These are phyloP conservation scores for Amiota communis DNA, from an alignment of 2,888 invertebrate species.

Conservation along the genomic window DNA sequence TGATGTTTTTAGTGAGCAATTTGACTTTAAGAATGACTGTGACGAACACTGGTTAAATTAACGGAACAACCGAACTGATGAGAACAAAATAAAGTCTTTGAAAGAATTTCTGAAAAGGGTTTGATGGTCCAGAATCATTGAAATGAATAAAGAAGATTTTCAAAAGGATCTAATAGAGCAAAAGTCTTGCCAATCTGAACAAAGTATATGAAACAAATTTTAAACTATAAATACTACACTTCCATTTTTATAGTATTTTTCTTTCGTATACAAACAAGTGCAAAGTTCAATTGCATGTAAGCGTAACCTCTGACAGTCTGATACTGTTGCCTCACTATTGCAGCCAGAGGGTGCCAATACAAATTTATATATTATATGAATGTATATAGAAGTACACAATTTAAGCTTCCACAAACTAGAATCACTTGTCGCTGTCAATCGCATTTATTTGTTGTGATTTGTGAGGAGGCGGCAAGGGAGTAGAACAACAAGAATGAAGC, in stretches of 20 bases:
- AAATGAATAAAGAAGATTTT: no score
- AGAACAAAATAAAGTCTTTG: no score
- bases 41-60: no score
- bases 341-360: not conserved
- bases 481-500: not conserved
- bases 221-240: no score
- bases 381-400: not conserved
- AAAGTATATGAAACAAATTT: not conserved
- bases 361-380: not conserved
- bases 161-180: no score
- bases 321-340: not conserved
- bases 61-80: no score
- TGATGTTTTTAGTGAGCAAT: no score
- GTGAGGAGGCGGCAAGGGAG: conserved; percentile 34
- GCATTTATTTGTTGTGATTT: conserved; percentile 62
- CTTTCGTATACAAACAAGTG: conserved; percentile 2
- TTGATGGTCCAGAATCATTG: no score
- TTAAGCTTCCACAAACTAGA: conserved; percentile 13
- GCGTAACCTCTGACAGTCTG: conserved; percentile 18
- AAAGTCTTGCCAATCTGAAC: no score
- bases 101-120: no score
- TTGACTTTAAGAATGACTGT: no score
- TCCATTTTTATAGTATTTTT: not conserved
- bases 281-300: conserved; percentile 23
- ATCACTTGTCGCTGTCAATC: conserved; percentile 62